Evolutionary conservation across 2,113 vertebrate genomes (phyloP), one percentile per base, ranked within the genome.

Genomic region (Pelecanus crispus): DNA sequence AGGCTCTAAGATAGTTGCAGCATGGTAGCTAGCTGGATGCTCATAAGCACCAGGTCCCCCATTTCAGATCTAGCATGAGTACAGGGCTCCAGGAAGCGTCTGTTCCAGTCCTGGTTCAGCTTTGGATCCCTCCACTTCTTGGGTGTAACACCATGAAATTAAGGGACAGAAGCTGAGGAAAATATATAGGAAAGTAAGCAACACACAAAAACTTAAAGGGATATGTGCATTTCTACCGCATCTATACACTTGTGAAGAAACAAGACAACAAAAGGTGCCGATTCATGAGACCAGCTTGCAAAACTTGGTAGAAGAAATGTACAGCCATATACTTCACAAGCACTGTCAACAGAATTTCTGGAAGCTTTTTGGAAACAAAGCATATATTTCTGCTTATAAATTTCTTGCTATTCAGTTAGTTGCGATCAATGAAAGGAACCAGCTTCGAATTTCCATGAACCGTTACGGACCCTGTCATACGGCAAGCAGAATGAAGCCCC

Each of bases 281-380:
- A 32, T 40, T 59, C 10, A 3, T 28, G 31, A 45, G n/a, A 79
- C 49, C 19, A 63, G 45, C 17, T n/a, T 2, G 2, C 0, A 0
- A 74, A 38, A 17, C 18, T 71, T 61, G 34, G 10, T 17, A 25
- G 90, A 52, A 62, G 29, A 59, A 19, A 14, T 45, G 11, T 34
- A 8, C 29, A 58, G 36, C 66, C 70, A 25, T 47, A 7, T 4
- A 26, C 7, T 56, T 66, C 36, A 28, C 49, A 66, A 49, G 16
- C 9, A 81, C 19, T 59, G 29, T 19, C 56, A 86, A 13, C 26
- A 55, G 32, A 58, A 84, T 56, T 56, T 56, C 36, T 89, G n/a
- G 36, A 77, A 77, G 22, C 3, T n/a, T 59, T 80, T 45, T 53
- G 31, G 58, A 86, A 86, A 38, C 2, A 68, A 50, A 65, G 7